Evolutionary conservation across 2,888 invertebrate genomes (phyloP).

Genomic region (Scotopteryx bipunctaria): DNA sequence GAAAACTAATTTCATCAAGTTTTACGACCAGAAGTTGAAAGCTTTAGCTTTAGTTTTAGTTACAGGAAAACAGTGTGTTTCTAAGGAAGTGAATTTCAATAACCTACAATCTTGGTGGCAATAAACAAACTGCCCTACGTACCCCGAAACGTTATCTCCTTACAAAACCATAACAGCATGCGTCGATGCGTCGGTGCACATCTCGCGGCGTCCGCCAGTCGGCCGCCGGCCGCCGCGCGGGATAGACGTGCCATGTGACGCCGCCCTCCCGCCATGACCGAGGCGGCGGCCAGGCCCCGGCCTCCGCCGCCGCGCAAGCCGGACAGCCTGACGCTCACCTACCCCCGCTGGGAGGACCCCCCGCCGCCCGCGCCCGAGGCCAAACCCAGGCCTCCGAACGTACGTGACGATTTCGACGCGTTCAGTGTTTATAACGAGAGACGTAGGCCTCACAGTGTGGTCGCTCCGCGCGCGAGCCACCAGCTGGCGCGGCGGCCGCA

Average conservation of each 20-base stretch:
- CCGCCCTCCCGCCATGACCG: slow-evolving; percentile 69
- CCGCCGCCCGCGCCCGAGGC: slow-evolving; percentile 77
- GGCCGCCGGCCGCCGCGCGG: slow-evolving; percentile 43
- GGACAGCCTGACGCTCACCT: slow-evolving; percentile 67
- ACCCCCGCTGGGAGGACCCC: slow-evolving; percentile 73
- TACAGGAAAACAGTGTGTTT: slow-evolving; percentile 2
- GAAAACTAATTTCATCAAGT: too few species aligned
- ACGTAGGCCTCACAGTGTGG: slow-evolving; percentile 82
- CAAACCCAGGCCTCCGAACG: slow-evolving; percentile 46
- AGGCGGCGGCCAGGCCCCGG: slow-evolving; percentile 77
- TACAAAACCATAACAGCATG: slow-evolving; percentile 34
- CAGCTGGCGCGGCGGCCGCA: slow-evolving; percentile 81
- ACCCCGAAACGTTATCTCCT: slow-evolving; percentile 18
- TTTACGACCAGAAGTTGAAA: too few species aligned
- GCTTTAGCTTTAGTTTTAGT: too few species aligned
- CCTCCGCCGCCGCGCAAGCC: slow-evolving; percentile 81
- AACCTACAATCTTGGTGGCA: not conserved
- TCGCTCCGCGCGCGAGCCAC: slow-evolving; percentile 68
- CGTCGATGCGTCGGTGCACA: slow-evolving; percentile 59
- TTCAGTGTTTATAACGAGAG: slow-evolving; percentile 80
- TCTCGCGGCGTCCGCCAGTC: slow-evolving; percentile 65
- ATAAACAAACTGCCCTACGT: slow-evolving; percentile 7
- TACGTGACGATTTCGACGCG: slow-evolving; percentile 67
- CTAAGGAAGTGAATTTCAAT: not conserved
- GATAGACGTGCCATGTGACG: slow-evolving; percentile 67